Evolutionary conservation across 2,797 vertebrate species (phyloP), one percentile per base, ranked within the genome.

Genomic region (Microctenopoma lineatum): DNA sequence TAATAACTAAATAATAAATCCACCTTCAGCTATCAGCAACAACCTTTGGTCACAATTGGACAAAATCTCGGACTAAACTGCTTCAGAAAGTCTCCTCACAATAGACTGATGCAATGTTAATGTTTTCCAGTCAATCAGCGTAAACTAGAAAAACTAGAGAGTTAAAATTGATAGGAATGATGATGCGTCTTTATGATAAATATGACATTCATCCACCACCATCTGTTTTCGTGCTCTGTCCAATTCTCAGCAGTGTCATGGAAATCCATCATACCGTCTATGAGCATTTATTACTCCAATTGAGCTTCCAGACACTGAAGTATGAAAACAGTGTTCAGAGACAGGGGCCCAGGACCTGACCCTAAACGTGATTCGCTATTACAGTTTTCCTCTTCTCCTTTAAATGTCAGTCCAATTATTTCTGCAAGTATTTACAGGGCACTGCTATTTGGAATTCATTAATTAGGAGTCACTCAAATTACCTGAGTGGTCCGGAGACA

Each of bases 211-310:
- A 39, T 38, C 64, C 59, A n/a, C 52, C 57, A 36, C 46, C 89
- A 86, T 92, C 90, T 91, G 92, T 53, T 91, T 89, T 83, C 81
- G 63, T 58, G 78, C 81, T 78, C 62, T 11, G 68, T 83, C 73
- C 77, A 56, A 44, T 73, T 71, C 69, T 51, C 11, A 55, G 14
- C 76, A 46, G 61, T 42, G 60, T 78, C 77, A 65, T 81, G 80
- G 70, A 89, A 89, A 88, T 60, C 87, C 81, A 91, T 90, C 89
- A 77, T 3, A 47, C 39, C 26, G 38, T 55, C 72, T 46, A 61
- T 14, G 59, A 84, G 83, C 84, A 73, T 73, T 83, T 84, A 87
- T 70, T 78, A 83, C 84, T 79, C 66, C 65, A 73, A 79, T 85
- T 73, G 80, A 52, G 69, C 71, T 80, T 84, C 87, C 84, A 91